Base-by-base conservation (phyloP, 64 coral and sea anemone species). In the Montipora foliosa region DNA sequence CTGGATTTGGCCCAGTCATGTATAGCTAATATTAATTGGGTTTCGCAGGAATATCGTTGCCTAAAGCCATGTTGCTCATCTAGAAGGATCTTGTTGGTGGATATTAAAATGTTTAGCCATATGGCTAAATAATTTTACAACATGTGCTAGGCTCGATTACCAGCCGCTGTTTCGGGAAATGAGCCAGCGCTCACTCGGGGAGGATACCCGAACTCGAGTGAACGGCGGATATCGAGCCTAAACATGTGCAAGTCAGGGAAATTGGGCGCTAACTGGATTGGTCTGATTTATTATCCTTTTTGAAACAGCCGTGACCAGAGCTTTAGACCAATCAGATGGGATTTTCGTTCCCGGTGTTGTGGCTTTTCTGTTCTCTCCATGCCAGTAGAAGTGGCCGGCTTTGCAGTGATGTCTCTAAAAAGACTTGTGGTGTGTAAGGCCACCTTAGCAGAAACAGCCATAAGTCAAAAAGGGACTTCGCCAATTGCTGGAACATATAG, bases 1-100 rank as follows among this genome's bases (percentile, higher is more conserved):
- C 62, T 84, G n/a, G 44, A 22, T 25, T 84, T 84, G n/a, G 82
- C 82, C 82, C 82, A 84, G 57, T 84, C 82, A 80, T 80, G 19
- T 2, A 80, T 49, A 2, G 78, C 78, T 52, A 46, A 80, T 20
- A 14, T 80, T 8, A 84, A 57, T 62, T 62, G 82, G 25, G 19
- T 84, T 62, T 84, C 82, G 19, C 82, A 84, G 2, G 57, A 84
- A 8, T 16, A 67, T 5, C 14, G 52, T 14, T 84, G 53, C 44
- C 82, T 84, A 84, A 84, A 84, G 16, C 82, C 82, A 84, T 84
- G 82, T 64, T 84, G 55, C 61, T 67, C 15, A 60, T 84, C 14
- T 14, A 84, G 62, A 2, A 84, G 14, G 57, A 84, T 84, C 11
- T 84, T 53, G 25, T 84, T 59, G 11, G 13, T 9, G 14, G 82